phyloP scores from a whole-genome alignment of 1,140 invertebrate species.

The Nixonia krombeini region DNA sequence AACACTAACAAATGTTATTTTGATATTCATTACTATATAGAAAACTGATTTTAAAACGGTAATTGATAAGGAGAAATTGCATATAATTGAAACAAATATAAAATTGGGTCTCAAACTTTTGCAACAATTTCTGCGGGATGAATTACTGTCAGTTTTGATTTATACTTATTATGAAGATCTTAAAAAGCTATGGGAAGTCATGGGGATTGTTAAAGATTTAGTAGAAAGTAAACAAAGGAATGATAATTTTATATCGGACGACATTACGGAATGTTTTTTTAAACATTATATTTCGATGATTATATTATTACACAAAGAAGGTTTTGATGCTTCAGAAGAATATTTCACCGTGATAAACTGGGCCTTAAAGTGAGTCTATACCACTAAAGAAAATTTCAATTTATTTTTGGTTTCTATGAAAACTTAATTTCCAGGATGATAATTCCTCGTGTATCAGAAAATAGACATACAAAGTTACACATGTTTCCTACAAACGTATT shows the following conservation, averaged over 20 bases:
- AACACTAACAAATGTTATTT: too few species aligned
- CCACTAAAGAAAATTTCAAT: not conserved
- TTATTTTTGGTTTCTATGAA: not conserved
- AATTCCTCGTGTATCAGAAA: constrained; percentile 17
- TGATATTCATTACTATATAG: too few species aligned
- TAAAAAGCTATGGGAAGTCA: constrained; percentile 27
- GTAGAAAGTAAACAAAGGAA: constrained; percentile 24
- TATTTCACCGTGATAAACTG: not conserved
- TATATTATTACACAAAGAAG: not conserved
- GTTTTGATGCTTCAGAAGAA: not conserved
- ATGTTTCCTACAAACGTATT: constrained; percentile 31
- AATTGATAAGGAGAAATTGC: too few species aligned
- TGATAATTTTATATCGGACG: constrained; percentile 6
- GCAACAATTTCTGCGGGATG: constrained; percentile 16
- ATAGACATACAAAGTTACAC: constrained; percentile 8
- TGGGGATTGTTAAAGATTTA: constrained; percentile 19
- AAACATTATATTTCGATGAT: constrained; percentile 19
- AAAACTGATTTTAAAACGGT: too few species aligned
- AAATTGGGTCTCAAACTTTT: too few species aligned
- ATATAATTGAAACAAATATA: too few species aligned
- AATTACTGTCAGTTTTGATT: constrained; percentile 28
- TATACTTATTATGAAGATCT: constrained; percentile 30
- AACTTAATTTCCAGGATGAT: constrained; percentile 30
- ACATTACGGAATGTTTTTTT: constrained; percentile 25
- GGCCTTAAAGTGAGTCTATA: not conserved